These are phyloP conservation scores for Drosophila prosaltans DNA, from an alignment of 1,140 invertebrate species.

Conservation along the genomic window DNA sequence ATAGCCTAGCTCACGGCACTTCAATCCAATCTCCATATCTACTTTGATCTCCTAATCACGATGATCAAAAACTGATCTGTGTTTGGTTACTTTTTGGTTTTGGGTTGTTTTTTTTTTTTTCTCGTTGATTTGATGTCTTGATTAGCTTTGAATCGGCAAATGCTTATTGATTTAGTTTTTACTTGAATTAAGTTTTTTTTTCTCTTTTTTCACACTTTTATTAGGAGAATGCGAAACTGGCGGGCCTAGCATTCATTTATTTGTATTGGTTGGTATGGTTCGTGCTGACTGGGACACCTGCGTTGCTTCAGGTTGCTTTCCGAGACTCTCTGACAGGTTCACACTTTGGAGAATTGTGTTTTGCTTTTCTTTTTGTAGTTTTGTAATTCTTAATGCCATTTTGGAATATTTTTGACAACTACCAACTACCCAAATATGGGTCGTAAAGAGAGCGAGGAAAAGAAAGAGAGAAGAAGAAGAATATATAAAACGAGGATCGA, in stretches of 20 bases:
- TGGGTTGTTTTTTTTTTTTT: conserved; percentile 7
- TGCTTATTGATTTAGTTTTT: conserved; percentile 78
- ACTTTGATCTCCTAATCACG: conserved; percentile 45
- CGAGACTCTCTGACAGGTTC: conserved; percentile 63
- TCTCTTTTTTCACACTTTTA: conserved; percentile 42
- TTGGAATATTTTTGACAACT: conserved; percentile 65
- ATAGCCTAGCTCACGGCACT: conserved; percentile 23
- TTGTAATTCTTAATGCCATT: conserved; percentile 65
- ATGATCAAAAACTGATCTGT: conserved; percentile 42
- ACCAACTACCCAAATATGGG: conserved; percentile 59
- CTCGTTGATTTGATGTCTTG: conserved; percentile 59
- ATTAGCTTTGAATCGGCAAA: conserved; percentile 67
- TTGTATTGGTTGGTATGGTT: conserved; percentile 1
- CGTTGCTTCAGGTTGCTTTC: conserved; percentile 36
- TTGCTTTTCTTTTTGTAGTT: conserved; percentile 25
- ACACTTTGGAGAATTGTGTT: conserved; percentile 47
- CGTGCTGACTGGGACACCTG: conserved; percentile 54
- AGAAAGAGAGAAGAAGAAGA: background rate
- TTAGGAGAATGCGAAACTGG: conserved; percentile 4
- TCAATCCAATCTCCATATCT: conserved; percentile 10
- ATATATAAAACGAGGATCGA: conserved; percentile 6
- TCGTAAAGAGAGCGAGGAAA: background rate
- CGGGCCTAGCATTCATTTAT: background rate
- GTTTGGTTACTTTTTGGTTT: conserved; percentile 33
- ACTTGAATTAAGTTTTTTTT: conserved; percentile 41